These are phyloP conservation scores for Apomyelois bistriatella DNA, from an alignment of 2,888 invertebrate species.

Conservation along the genomic window DNA sequence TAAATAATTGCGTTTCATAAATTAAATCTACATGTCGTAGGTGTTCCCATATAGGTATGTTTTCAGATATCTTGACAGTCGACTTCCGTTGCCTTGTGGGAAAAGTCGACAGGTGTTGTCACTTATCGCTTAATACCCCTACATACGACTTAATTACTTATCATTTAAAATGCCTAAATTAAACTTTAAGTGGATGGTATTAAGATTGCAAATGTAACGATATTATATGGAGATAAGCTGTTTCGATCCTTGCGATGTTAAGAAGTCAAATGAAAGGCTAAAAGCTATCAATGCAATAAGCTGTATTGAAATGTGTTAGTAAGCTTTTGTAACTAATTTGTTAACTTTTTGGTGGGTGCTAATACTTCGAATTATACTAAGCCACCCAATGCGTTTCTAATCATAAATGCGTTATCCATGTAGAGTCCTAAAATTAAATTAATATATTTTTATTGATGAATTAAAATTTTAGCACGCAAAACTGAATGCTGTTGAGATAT, in stretches of 20 bases:
- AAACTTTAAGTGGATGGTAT: constrained; percentile 12
- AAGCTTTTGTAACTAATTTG: constrained; percentile 7
- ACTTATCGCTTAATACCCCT: constrained; percentile 50
- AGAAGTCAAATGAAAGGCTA: constrained; percentile 52
- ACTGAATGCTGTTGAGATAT: no score
- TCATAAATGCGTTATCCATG: no score
- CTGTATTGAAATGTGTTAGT: constrained; percentile 39
- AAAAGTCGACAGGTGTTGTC: constrained; percentile 73
- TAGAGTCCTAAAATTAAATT: no score
- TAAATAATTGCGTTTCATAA: constrained; percentile 26
- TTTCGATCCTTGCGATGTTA: constrained; percentile 11
- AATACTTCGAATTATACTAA: constrained; percentile 6
- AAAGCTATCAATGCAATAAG: constrained; percentile 57
- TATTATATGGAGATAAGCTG: constrained; percentile 19
- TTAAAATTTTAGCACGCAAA: no score
- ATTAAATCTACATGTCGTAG: constrained; percentile 30
- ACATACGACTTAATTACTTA: constrained; percentile 42
- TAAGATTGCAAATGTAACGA: constrained; percentile 10
- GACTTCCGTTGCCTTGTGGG: constrained; percentile 70
- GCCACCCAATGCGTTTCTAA: no score
- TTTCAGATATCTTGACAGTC: constrained; percentile 63
- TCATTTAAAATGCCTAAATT: constrained; percentile 14
- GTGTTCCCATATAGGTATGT: constrained; percentile 49
- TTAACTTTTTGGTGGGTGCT: constrained; percentile 3
- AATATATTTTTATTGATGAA: no score